Conservation (phyloP, 2,797 vertebrate species). For the Scleropages formosus region DNA sequence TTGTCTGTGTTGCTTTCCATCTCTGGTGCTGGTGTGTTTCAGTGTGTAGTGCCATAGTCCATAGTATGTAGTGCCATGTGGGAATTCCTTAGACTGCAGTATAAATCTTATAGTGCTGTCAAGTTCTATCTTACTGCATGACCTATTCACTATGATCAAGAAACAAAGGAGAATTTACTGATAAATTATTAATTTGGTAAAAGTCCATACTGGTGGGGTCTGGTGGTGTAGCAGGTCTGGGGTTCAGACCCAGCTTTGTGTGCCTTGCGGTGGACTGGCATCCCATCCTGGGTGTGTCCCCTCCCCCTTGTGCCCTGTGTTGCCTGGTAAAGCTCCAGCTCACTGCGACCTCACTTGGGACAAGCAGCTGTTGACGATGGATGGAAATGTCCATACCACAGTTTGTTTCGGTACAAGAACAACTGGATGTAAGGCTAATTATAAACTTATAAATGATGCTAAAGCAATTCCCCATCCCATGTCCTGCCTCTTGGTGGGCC, state of each 20-base stretch:
- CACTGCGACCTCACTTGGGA: no score
- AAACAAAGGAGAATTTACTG: background rate
- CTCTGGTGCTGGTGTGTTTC: background rate
- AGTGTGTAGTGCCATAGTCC: background rate
- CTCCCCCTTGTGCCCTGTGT: no score
- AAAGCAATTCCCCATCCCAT: slow-evolving; percentile 34
- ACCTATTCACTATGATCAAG: slow-evolving; percentile 7
- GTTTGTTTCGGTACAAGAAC: slow-evolving; percentile 34
- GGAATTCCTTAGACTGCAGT: no score
- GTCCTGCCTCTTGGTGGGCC: slow-evolving; percentile 25
- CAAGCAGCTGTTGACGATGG: no score
- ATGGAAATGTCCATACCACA: background rate
- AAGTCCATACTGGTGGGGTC: no score
- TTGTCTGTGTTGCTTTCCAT: background rate
- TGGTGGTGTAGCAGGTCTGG: no score
- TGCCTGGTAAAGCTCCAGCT: no score
- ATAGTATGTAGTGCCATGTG: no score
- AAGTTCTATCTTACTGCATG: background rate
- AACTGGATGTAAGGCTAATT: slow-evolving; percentile 37
- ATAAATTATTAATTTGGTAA: background rate
- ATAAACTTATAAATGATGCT: slow-evolving; percentile 46
- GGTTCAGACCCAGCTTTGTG: no score
- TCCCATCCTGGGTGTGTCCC: no score
- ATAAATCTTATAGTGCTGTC: no score
- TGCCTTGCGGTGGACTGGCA: no score